Percentiles rank a stretch among this genome's conserved stretches.
Evolutionary conservation across 2,113 vertebrate species (phyloP).

Genomic region (Dipodomys ordii): DNA sequence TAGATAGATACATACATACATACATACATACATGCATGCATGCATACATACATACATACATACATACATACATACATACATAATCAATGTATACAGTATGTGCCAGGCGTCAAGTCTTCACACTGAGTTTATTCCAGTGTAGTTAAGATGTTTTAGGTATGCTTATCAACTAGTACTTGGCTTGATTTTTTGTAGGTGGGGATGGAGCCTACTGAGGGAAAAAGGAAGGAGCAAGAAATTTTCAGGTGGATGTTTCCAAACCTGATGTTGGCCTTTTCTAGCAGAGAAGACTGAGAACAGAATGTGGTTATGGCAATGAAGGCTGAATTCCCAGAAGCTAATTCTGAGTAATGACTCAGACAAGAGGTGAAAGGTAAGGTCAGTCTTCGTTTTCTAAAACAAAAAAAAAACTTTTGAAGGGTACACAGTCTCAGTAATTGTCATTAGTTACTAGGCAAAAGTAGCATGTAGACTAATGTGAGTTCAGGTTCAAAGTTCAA

Average conservation of each 20-base stretch:
- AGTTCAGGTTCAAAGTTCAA: slow-evolving; percentile 34
- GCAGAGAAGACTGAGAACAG: not conserved
- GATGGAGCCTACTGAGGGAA: not conserved
- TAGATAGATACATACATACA: too few relatives aligned
- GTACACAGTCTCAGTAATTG: not conserved
- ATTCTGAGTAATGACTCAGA: not conserved
- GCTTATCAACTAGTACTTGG: not conserved
- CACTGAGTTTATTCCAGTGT: not conserved
- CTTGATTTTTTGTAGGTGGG: not conserved
- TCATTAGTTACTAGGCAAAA: slow-evolving; percentile 2
- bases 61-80: not conserved
- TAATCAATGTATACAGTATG: too few relatives aligned
- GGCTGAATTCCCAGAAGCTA: not conserved
- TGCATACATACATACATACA: not conserved
- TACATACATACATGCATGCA: too few relatives aligned
- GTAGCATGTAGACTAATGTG: not conserved
- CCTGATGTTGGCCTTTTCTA: not conserved
- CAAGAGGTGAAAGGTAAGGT: not conserved
- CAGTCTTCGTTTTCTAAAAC: not conserved
- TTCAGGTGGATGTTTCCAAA: not conserved
- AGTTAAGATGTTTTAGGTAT: not conserved
- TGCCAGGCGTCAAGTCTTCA: not conserved
- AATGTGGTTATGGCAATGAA: not conserved
- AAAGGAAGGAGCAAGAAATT: not conserved
- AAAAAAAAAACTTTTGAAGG: slow-evolving; percentile 13